Base-by-base conservation (phyloP, 1,140 invertebrate species). In the Megathymus violae region DNA sequence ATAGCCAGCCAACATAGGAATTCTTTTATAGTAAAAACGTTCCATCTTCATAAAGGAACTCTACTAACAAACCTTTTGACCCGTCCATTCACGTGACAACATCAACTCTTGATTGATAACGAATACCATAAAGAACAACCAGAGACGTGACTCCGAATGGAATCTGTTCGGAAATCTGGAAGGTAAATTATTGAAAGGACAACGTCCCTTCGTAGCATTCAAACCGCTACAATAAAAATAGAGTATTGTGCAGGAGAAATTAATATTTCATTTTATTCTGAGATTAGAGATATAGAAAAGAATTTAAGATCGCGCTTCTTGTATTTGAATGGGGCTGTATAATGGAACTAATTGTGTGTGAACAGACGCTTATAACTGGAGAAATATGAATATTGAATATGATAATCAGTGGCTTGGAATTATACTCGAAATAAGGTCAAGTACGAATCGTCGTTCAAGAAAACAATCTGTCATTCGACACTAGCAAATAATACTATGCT, bases 341-440 rank as follows among this genome's bases (percentile, higher is more conserved):
- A 83, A 89, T 86, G 67, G 22, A 87, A 71, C 85, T 89, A 90
- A 90, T 90, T 88, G 85, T 90, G 85, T 90, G 88, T 89, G 85
- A 89, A 89, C 78, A 59, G 51, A 66, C 36, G 43, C 66, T 72
- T 56, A 59, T 47, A 47, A 43, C 56, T 47, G 54, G 51, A 58
- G 58, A 75, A 77, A 80, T 83, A 82, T 85, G 81, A 89, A 88
- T 88, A 85, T 87, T 80, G 68, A 80, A 85, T 82, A 80, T 78
- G 72, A 41, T 76, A 76, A 80, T 82, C 69, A 64, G 59, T 43
- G 17, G 61, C 59, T 56, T 69, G 59, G 47, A n/a, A 70, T 76
- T 73, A 63, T 50, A 71, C 52, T 64, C n/a, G 19, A 50, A 52
- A 61, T 62, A 70, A 6, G 61, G 60, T 64, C 66, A 68, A 67